Base-by-base conservation (phyloP, 2,888 invertebrate genomes). In the Nudaria mundana region DNA sequence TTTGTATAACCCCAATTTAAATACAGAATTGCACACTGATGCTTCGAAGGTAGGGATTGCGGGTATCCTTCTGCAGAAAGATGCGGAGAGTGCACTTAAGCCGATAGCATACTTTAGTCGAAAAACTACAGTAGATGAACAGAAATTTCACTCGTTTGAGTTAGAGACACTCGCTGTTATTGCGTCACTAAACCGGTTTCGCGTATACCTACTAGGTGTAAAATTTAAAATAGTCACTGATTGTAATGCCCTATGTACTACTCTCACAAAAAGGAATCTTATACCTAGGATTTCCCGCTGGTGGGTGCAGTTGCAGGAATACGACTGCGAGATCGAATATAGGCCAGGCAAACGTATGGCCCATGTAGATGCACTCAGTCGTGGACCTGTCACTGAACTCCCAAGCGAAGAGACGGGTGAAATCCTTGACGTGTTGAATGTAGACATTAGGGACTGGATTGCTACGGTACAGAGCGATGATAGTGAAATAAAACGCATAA, bases 321-420 rank as follows among this genome's bases (percentile, higher is more conserved):
- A n/a, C n/a, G n/a, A n/a, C n/a, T n/a, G n/a, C n/a, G n/a, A n/a
- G n/a, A n/a, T n/a, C n/a, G n/a, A 52, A 20, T 56, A 56, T 18
- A 30, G 54, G 14, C 14, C 60, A 0, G 56, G 56, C 32, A 11
- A 25, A 13, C 15, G 34, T 4, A 70, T 70, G 66, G 10, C 48
- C 1, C 71, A 71, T 28, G 65, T 65, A 1, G 66, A 71, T 28
- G 66, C 65, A 2, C 48, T 71, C 2, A 66, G 65, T 31, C 37
- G 58, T 6, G 37, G 15, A 12, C 45, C 48, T 8, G 39, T 44
- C 1, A n/a, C 6, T 10, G 15, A 29, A 26, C 3, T n/a, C 2
- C n/a, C 22, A n/a, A n/a, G n/a, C n/a, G 22, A 22, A 3, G 22
- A 2, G 22, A 22, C 22, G n/a, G 8, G n/a, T 22, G 22, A n/a